Percentiles rank a stretch among this genome's conserved stretches.
phyloP scores from a whole-genome alignment of 2,113 vertebrate genomes.

The Hoplias malabaricus region DNA sequence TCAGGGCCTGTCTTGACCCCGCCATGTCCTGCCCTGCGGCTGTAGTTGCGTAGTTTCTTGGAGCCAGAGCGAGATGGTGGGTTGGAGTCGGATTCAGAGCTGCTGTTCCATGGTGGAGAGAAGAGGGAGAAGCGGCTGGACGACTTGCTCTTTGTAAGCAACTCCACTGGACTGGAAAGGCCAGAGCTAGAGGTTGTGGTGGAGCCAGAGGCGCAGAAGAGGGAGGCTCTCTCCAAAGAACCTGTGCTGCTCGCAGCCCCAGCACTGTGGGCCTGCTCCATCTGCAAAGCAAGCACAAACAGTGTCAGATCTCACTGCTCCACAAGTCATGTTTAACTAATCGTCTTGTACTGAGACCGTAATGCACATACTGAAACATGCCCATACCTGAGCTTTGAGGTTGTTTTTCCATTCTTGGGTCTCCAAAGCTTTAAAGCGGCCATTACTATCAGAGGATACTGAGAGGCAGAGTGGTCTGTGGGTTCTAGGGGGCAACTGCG shows the following conservation, averaged over 20 bases:
- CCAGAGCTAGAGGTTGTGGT: slow-evolving; percentile 52
- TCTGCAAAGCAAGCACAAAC: slow-evolving; percentile 58
- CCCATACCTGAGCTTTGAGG: slow-evolving; percentile 75
- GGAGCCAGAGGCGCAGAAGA: slow-evolving; percentile 71
- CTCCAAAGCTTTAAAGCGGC: slow-evolving; percentile 69
- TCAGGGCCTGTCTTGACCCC: slow-evolving; percentile 51
- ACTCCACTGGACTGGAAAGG: slow-evolving; percentile 66
- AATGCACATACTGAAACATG: not conserved
- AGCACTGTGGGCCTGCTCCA: slow-evolving; percentile 76
- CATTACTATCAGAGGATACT: slow-evolving; percentile 70
- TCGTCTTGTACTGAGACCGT: not conserved
- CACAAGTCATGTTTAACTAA: not conserved
- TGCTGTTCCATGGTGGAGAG: slow-evolving; percentile 69
- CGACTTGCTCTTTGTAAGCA: slow-evolving; percentile 69
- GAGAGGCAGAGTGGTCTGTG: slow-evolving; percentile 70
- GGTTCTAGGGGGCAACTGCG: slow-evolving; percentile 62
- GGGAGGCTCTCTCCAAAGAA: slow-evolving; percentile 69
- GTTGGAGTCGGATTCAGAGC: slow-evolving; percentile 73
- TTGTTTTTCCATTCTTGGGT: slow-evolving; percentile 74
- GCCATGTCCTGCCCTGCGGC: slow-evolving; percentile 59
- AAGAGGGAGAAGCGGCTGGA: slow-evolving; percentile 76
- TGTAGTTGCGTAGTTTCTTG: slow-evolving; percentile 72
- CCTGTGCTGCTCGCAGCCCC: slow-evolving; percentile 70
- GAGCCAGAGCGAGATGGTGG: slow-evolving; percentile 67
- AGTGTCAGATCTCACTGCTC: not conserved